Evolutionary conservation across 2,113 vertebrate genomes (phyloP).

Genomic region (Burhinus bistriatus): DNA sequence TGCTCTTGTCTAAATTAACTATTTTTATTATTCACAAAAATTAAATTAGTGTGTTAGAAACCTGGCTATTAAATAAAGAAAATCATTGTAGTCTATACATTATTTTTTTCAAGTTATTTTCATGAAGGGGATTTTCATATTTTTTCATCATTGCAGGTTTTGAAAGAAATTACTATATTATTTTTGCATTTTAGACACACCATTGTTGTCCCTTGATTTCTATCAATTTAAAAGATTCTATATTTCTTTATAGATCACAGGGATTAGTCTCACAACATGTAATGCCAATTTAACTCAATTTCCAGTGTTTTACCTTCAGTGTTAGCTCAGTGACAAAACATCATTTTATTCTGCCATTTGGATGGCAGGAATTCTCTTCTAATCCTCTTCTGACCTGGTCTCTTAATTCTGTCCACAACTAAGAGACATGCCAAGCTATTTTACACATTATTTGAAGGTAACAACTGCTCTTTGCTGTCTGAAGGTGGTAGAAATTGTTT

Average conservation of each 20-base stretch:
- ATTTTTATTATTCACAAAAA: conserved; percentile 11
- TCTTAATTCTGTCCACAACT: neutral
- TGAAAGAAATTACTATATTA: neutral
- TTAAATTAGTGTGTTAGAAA: neutral
- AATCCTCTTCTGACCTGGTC: neutral
- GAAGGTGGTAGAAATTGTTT: neutral
- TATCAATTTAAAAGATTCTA: fast-evolving
- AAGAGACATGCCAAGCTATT: neutral
- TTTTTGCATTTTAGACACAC: neutral
- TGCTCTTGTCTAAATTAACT: conserved; percentile 20
- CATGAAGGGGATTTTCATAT: neutral
- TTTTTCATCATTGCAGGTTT: neutral
- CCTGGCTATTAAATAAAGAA: neutral
- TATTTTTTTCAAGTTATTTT: neutral
- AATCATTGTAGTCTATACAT: neutral
- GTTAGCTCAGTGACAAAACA: neutral
- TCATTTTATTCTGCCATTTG: neutral
- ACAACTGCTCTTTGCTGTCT: neutral
- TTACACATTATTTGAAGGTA: neutral
- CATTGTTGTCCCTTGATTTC: neutral
- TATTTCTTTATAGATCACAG: neutral
- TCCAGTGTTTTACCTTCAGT: neutral
- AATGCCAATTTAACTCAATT: neutral
- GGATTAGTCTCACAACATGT: neutral
- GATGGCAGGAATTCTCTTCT: neutral